These are phyloP conservation scores for Triops longicaudatus DNA, from an alignment of 1,140 invertebrate species.

Conservation along the genomic window DNA sequence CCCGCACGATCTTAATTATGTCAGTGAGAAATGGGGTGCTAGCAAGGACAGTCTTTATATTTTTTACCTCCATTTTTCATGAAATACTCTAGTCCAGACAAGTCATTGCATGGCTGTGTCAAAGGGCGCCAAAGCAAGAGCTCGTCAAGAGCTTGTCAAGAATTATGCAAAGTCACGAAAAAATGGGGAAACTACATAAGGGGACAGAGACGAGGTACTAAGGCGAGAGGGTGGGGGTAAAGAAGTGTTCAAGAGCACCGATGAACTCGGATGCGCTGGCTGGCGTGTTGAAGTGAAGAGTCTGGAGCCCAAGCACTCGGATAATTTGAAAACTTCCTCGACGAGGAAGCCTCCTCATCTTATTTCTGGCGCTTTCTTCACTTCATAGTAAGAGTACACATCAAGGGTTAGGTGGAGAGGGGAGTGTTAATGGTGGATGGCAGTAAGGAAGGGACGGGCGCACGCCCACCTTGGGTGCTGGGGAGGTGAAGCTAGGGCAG, in stretches of 20 bases:
- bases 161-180: constrained; percentile 15
- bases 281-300: constrained; percentile 6
- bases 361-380: neutral
- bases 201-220: neutral
- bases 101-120: neutral
- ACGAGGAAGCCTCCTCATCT: neutral
- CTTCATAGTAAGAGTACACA: neutral
- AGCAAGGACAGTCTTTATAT: neutral
- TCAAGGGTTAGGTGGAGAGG: neutral
- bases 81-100: neutral
- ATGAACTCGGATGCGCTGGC: neutral
- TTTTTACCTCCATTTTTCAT: neutral
- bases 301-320: constrained; percentile 5
- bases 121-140: constrained; percentile 5
- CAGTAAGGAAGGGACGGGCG: neutral
- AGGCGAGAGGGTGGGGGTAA: neutral
- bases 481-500: too few species aligned
- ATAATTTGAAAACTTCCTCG: neutral
- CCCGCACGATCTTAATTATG: too few species aligned
- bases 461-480: too few species aligned
- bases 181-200: neutral
- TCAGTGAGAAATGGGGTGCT: neutral
- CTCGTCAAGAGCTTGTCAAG: constrained; percentile 1
- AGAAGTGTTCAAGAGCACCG: constrained; percentile 1
- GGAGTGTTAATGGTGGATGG: neutral